Evolutionary conservation across 2,113 vertebrate genomes (phyloP).

Genomic region (Pontoporia blainvillei): DNA sequence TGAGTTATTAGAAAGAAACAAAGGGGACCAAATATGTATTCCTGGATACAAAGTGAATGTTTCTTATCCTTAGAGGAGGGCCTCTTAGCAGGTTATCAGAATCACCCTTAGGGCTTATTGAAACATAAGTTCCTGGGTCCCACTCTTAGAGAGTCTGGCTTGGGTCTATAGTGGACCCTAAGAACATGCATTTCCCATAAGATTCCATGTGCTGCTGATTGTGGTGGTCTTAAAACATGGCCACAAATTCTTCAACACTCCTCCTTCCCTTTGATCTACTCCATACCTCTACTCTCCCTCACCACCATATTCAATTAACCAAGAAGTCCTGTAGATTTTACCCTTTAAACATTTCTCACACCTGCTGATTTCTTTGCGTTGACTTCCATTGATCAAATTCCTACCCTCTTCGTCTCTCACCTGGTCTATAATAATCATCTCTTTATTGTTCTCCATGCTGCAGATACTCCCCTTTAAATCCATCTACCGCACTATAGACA

Average conservation of each 20-base stretch:
- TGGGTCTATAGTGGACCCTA: background rate
- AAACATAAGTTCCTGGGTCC: background rate
- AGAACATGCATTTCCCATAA: background rate
- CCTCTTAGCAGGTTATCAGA: background rate
- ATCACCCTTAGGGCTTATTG: background rate
- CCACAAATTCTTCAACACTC: background rate
- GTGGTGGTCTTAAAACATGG: background rate
- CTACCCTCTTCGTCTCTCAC: background rate
- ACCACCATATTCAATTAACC: background rate
- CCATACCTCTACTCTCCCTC: background rate
- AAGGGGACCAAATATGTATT: background rate
- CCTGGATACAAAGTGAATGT: background rate
- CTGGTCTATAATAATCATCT: background rate
- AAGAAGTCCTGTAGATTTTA: background rate
- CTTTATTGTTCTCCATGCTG: background rate
- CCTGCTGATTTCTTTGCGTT: background rate
- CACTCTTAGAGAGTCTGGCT: background rate
- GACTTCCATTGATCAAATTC: background rate
- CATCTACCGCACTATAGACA: background rate
- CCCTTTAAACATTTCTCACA: background rate
- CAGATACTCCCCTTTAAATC: background rate
- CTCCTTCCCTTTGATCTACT: background rate
- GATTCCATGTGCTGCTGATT: background rate
- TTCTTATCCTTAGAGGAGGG: background rate
- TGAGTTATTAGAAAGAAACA: slow-evolving; percentile 1